Base-by-base conservation (phyloP, 2,797 vertebrate genomes). In the Gila robusta region DNA sequence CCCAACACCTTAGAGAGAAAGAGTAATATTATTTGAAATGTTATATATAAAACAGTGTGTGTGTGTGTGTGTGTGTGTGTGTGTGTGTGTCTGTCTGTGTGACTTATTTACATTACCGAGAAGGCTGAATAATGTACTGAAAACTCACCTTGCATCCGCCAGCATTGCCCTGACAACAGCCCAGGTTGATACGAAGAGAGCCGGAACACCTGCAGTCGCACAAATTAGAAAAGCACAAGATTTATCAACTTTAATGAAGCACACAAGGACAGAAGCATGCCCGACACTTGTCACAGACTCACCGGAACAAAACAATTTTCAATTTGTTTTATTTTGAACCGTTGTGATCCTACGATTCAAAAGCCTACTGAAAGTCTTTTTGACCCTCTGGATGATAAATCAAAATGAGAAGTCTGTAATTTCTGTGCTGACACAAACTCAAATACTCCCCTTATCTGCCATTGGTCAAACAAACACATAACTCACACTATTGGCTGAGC, bases 1-100 rank as follows among this genome's bases (percentile, higher is more conserved):
- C 97, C 98, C 98, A 99, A 92, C 98, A 99, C 90, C 98, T 99
- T 19, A n/a, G 52, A 11, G 37, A 59, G 12, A 39, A 39, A 78
- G 23, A 78, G 35, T 62, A 26, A 41, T 41, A 26, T 78, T 11
- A 17, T 26, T 41, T 26, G 37, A n/a, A 5, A 9, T 41, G 16
- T 5, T 62, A 78, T 41, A 37, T 37, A 77, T n/a, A 78, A 19
- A 66, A 47, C 9, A 79, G 9, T 69, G 14, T 67, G 49, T 79
- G 66, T 21, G 16, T 70, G 28, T 44, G 6, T 47, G 74, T 41
- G 16, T 41, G 5, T 56, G 37, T 79, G 69, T 56, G 37, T 79
- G 69, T 17, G 9, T 69, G 14, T 67, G 49, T 79, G 66, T 21
- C 12, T 70, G 28, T 44, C 3, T 47, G 74, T 41, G 16, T 41